phyloP scores from a whole-genome alignment of 1,140 invertebrate species.

The Drosophila malerkotliana region DNA sequence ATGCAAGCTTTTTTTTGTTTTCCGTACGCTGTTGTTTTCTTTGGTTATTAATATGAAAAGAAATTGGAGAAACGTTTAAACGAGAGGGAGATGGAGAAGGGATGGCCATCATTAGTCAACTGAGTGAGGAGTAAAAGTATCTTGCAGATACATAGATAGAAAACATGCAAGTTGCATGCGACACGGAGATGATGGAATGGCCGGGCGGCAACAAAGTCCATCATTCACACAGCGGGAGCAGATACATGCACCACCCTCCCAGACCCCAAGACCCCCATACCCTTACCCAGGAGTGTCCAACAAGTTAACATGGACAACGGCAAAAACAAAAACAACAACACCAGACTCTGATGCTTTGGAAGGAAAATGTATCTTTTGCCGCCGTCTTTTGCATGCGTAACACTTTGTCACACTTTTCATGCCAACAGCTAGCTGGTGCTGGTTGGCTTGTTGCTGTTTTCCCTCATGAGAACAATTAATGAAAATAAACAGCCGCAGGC shows the following conservation, averaged over 20 bases:
- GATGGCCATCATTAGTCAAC: slow-evolving; percentile 69
- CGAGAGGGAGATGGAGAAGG: slow-evolving; percentile 12
- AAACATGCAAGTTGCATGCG: slow-evolving; percentile 70
- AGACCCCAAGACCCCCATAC: too few relatives aligned
- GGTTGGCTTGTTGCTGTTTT: slow-evolving; percentile 55
- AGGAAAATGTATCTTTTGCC: slow-evolving; percentile 76
- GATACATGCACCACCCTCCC: slow-evolving; percentile 17
- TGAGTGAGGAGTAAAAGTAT: slow-evolving; percentile 72
- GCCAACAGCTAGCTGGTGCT: slow-evolving; percentile 61
- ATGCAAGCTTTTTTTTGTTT: slow-evolving; percentile 21
- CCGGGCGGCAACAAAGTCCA: slow-evolving; percentile 76
- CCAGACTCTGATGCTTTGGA: slow-evolving; percentile 25
- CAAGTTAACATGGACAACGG: slow-evolving; percentile 63
- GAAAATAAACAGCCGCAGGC: slow-evolving; percentile 81
- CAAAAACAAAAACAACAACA: slow-evolving; percentile 26
- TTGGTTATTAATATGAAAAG: slow-evolving; percentile 67
- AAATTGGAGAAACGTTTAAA: slow-evolving; percentile 72
- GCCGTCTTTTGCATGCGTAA: slow-evolving; percentile 77
- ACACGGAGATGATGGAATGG: slow-evolving; percentile 58
- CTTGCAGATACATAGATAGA: slow-evolving; percentile 77
- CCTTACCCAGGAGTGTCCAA: slow-evolving; percentile 46
- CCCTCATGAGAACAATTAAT: slow-evolving; percentile 81
- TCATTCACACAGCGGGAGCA: slow-evolving; percentile 79
- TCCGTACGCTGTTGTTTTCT: slow-evolving; percentile 1
- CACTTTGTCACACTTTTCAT: slow-evolving; percentile 82